Evolutionary conservation across 2,113 vertebrate genomes (phyloP), one percentile per base, ranked within the genome.

Genomic region (Dipodomys stephensi): DNA sequence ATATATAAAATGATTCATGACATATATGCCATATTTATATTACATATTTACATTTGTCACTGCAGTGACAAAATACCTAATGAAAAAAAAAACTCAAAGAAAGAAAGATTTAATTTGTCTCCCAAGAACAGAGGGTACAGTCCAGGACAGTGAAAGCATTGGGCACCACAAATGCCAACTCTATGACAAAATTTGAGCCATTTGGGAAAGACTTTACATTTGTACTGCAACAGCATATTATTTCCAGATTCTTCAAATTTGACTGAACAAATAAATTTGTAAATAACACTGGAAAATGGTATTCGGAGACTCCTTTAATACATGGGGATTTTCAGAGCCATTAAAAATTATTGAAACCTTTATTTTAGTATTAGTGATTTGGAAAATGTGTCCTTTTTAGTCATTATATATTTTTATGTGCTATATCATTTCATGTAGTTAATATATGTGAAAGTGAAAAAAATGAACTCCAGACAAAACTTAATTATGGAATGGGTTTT

Each of bases 381-480:
- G 53, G 60, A 92, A 77, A 28, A 30, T 7, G 49, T 88, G 71
- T 7, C 32, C 30, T 72, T 67, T 88, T 44, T 91, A 15, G 12
- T 77, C 68, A 72, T 87, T 80, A 90, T 39, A 39, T 80, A 6
- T 76, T 85, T 90, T 84, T 77, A 82, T 68, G 2, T 90, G 49
- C 28, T 60, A 28, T 67, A 65, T 85, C 23, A 88, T n/a, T 32
- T 4, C 6, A 39, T 77, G 84, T 77, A 27, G 11, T 64, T 77
- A 15, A 67, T 30, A 30, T 30, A 49, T 10, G 78, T 88, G 10
- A 81, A 16, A 39, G 53, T 57, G 53, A 57, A 57, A 1, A 22
- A 5, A 81, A 0, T 28, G 7, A 84, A 32, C 16, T 16, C 0
- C 72, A 28, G 0, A 30, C 2, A 18, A 30, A 88, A 46, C 28